Conservation (phyloP, 2,888 invertebrate genomes). For the Cremastobaeus sp. region DNA sequence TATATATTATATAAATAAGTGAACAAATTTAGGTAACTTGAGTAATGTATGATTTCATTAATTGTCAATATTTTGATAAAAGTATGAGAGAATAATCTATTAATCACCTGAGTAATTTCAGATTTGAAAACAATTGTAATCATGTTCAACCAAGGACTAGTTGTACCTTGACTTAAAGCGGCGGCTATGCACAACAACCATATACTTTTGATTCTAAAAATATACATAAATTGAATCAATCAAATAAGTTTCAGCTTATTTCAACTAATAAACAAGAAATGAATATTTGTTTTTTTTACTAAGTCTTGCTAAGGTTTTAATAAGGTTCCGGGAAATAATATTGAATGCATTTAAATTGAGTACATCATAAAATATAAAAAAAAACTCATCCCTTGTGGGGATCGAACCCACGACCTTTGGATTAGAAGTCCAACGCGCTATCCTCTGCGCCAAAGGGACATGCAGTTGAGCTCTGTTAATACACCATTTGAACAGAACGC, state of each 20-base stretch:
- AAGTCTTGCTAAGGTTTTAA: no score
- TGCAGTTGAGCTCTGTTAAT: constrained; percentile 13
- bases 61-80: neutral
- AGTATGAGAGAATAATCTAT: neutral
- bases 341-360: no score
- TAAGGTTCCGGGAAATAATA: no score
- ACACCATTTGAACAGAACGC: constrained; percentile 11
- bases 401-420: constrained; percentile 78
- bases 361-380: constrained; percentile 16
- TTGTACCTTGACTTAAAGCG: constrained; percentile 69
- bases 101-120: constrained; percentile 66
- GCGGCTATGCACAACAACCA: constrained; percentile 68
- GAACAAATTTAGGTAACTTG: neutral
- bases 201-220: constrained; percentile 66
- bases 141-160: constrained; percentile 71
- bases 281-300: no score
- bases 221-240: no score
- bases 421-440: constrained; percentile 78
- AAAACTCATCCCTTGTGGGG: constrained; percentile 76
- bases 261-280: no score
- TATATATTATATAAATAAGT: neutral
- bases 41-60: neutral
- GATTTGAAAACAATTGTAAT: constrained; percentile 67
- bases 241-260: no score
- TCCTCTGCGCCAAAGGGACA: constrained; percentile 78